Evolutionary conservation across 2,113 vertebrate species (phyloP), one percentile per base, ranked within the genome.

Genomic region (Tupaia chinensis): DNA sequence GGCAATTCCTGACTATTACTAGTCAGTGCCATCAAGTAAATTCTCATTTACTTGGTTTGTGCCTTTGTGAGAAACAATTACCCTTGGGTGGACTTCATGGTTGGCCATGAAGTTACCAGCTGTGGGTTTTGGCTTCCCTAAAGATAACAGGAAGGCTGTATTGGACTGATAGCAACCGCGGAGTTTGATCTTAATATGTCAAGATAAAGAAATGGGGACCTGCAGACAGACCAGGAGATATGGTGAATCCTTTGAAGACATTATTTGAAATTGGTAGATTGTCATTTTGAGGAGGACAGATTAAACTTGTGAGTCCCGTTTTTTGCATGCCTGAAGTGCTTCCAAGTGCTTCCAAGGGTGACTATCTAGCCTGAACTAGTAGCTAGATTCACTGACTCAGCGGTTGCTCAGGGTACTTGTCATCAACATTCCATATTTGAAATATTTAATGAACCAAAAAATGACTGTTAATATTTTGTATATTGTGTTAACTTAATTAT

Each of bases 181-280:
- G 0, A 95, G 96, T 73, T 99, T 99, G 95, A 99, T 99, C 84
- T 99, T 99, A 98, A 99, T 99, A 61, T 99, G 99, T 97, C 99
- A 99, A 96, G 99, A 99, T 89, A 99, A 99, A 95, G 99, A 99
- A 98, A 99, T 99, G 0, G 99, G 99, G 99, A 27, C 99, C 99
- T 96, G 99, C 99, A 12, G 99, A 99, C 95, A 98, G 99, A 90
- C 99, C 99, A 0, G 99, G 99, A 98, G 99, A 99, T 97, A 99
- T 99, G 99, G 99, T 99, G 98, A 99, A 99, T 98, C 99, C 99
- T 19, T 99, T 99, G 97, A 99, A 99, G 96, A 99, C 99, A 2
- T 98, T 99, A 95, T 99, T 99, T 91, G 99, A 99, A 95, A 99
- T 99, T 56, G 99, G 99, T 23, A 99, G 99, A 60, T 98, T 99